Conservation (phyloP, 2,113 vertebrate species). For the Hoplias malabaricus region DNA sequence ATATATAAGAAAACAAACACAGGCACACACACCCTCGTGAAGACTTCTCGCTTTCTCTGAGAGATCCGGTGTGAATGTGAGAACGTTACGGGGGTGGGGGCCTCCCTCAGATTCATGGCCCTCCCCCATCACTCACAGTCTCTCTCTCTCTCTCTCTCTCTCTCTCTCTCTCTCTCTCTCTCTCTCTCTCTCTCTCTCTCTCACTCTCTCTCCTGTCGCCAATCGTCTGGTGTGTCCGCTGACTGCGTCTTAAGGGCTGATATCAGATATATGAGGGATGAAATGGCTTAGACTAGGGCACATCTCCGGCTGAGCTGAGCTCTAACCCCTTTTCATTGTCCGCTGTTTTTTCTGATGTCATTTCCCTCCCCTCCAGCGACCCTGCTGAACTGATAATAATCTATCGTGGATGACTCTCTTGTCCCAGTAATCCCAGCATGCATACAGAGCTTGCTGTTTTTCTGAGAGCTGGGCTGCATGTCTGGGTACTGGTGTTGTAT, state of each 20-base stretch:
- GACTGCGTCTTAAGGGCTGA: constrained; percentile 47
- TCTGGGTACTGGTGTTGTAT: constrained; percentile 26
- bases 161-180: constrained; percentile 6
- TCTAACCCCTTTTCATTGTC: constrained; percentile 35
- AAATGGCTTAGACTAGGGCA: constrained; percentile 32
- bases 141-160: constrained; percentile 13
- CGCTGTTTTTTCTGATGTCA: constrained; percentile 44
- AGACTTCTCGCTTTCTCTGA: constrained; percentile 15
- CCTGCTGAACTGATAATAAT: constrained; percentile 45
- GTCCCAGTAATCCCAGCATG: constrained; percentile 36
- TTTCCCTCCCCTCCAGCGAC: constrained; percentile 39
- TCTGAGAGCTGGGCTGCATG: constrained; percentile 11
- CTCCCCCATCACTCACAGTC: constrained; percentile 11
- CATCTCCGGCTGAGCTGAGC: constrained; percentile 36
- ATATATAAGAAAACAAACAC: not conserved
- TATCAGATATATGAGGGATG: constrained; percentile 50
- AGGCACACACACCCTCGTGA: constrained; percentile 14
- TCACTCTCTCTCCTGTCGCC: constrained; percentile 21
- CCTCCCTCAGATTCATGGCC: not conserved
- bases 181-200: not conserved
- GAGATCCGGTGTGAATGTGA: constrained; percentile 24
- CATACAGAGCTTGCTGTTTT: not conserved
- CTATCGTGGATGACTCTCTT: constrained; percentile 31
- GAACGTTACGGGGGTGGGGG: constrained; percentile 13
- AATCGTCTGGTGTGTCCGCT: constrained; percentile 49